A percentile compares a stretch with the other conserved stretches of the same genome.
Conservation (phyloP, 2,888 invertebrate species). For the Lycaena phlaeas region DNA sequence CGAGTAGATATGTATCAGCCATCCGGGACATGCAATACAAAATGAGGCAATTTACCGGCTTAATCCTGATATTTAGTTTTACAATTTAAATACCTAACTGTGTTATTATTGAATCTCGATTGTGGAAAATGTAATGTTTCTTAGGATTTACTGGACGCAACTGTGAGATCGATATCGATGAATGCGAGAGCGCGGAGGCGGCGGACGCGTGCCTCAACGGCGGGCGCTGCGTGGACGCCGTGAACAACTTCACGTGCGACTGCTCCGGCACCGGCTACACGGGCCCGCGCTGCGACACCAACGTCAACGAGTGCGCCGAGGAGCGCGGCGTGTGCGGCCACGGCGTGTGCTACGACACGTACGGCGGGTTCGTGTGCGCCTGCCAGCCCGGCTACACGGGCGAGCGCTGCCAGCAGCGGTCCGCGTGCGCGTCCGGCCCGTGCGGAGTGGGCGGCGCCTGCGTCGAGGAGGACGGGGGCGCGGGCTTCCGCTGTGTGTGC, state of each 20-base stretch:
- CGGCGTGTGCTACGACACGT: slow-evolving; percentile 86
- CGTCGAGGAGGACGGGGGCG: slow-evolving; percentile 63
- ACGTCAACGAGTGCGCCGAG: slow-evolving; percentile 87
- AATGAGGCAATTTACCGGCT: too few relatives aligned
- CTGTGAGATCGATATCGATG: slow-evolving; percentile 84
- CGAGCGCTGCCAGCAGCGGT: slow-evolving; percentile 79
- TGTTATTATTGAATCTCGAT: too few relatives aligned
- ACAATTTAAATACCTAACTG: too few relatives aligned
- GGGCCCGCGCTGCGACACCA: slow-evolving; percentile 81
- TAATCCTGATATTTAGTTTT: too few relatives aligned
- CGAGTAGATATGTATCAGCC: too few relatives aligned
- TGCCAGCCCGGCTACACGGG: slow-evolving; percentile 87
- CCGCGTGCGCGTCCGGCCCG: slow-evolving; percentile 78
- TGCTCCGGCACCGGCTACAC: slow-evolving; percentile 82
- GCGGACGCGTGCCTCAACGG: slow-evolving; percentile 78
- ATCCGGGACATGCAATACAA: too few relatives aligned
- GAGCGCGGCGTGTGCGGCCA: slow-evolving; percentile 76
- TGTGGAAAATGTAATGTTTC: too few relatives aligned
- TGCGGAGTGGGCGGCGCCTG: slow-evolving; percentile 87
- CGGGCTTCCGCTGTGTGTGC: slow-evolving; percentile 80
- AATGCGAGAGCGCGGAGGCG: slow-evolving; percentile 75
- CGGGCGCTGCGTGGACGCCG: slow-evolving; percentile 80
- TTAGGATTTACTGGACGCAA: slow-evolving; percentile 78
- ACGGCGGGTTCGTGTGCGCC: slow-evolving; percentile 84
- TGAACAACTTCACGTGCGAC: slow-evolving; percentile 84